Percentiles rank a stretch among this genome's conserved stretches.
Conservation (phyloP, 2,797 vertebrate species). For the Adelosebastes latens region DNA sequence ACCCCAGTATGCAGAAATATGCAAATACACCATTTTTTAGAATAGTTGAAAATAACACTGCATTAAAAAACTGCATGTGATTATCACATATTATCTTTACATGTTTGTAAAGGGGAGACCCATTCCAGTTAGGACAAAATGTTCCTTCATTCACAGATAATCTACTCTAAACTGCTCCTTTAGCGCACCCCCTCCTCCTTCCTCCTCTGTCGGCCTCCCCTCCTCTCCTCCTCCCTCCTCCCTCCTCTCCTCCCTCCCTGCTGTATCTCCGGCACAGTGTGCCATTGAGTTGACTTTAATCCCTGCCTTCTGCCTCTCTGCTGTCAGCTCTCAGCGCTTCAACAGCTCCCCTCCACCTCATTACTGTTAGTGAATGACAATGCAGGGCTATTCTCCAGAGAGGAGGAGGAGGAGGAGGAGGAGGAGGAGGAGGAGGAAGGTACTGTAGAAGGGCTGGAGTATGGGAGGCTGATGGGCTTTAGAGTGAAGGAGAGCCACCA, state of each 20-base stretch:
- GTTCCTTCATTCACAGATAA: neutral
- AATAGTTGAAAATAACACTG: too few species aligned
- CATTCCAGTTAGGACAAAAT: neutral
- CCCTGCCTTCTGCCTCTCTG: slow-evolving; percentile 36
- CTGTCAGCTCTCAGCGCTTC: slow-evolving; percentile 47
- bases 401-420: neutral
- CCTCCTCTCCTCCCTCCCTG: neutral
- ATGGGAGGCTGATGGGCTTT: slow-evolving; percentile 19
- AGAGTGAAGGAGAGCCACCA: slow-evolving; percentile 6
- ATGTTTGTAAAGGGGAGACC: too few species aligned
- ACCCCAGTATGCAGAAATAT: too few species aligned
- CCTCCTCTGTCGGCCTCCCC: too few species aligned
- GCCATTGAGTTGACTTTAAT: slow-evolving; percentile 46
- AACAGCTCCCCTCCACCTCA: slow-evolving; percentile 44
- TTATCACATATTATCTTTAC: too few species aligned
- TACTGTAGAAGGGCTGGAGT: slow-evolving; percentile 1
- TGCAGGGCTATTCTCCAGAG: slow-evolving; percentile 36
- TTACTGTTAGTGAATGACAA: slow-evolving; percentile 63
- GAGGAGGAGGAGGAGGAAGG: slow-evolving; percentile 3
- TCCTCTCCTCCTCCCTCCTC: neutral
- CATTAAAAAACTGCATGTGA: too few species aligned
- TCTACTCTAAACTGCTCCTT: neutral
- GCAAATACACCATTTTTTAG: too few species aligned
- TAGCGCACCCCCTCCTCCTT: too few species aligned
- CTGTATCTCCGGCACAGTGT: slow-evolving; percentile 23